A percentile compares a stretch with the other conserved stretches of the same genome.
Evolutionary conservation across 2,797 vertebrate genomes (phyloP).

Genomic region (Typhlichthys subterraneus): DNA sequence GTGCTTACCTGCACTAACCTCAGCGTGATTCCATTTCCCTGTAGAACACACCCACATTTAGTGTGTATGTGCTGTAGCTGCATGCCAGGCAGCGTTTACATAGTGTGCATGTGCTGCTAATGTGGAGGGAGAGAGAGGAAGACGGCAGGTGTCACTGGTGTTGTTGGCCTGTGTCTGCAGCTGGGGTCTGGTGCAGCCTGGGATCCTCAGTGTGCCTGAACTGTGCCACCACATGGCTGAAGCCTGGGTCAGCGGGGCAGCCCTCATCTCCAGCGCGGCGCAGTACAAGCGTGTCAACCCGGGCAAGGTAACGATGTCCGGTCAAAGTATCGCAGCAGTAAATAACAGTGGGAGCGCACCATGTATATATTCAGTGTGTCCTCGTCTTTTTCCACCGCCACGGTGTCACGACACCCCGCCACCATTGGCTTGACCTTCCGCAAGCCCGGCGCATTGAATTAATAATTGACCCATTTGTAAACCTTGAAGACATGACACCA

Average conservation of each 20-base stretch:
- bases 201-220: constrained; percentile 91
- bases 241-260: constrained; percentile 84
- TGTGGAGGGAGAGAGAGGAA: neutral
- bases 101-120: neutral
- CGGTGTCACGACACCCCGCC: neutral
- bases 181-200: constrained; percentile 95
- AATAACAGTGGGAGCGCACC: too few relatives aligned
- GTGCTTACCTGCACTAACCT: too few relatives aligned
- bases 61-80: neutral
- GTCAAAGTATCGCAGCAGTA: too few relatives aligned
- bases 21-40: too few relatives aligned
- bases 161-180: constrained; percentile 62
- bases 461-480: neutral
- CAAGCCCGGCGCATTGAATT: neutral
- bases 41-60: too few relatives aligned
- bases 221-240: constrained; percentile 92
- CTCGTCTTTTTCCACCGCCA: too few relatives aligned
- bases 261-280: constrained; percentile 77
- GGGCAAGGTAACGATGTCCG: constrained; percentile 85
- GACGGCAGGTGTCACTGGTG: neutral
- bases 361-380: too few relatives aligned
- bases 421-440: neutral
- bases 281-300: constrained; percentile 90
- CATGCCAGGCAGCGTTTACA: neutral
- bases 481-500: neutral